A percentile compares a stretch with the other conserved stretches of the same genome.
phyloP scores from a whole-genome alignment of 2,113 vertebrate genomes.

The Prunella fulvescens region DNA sequence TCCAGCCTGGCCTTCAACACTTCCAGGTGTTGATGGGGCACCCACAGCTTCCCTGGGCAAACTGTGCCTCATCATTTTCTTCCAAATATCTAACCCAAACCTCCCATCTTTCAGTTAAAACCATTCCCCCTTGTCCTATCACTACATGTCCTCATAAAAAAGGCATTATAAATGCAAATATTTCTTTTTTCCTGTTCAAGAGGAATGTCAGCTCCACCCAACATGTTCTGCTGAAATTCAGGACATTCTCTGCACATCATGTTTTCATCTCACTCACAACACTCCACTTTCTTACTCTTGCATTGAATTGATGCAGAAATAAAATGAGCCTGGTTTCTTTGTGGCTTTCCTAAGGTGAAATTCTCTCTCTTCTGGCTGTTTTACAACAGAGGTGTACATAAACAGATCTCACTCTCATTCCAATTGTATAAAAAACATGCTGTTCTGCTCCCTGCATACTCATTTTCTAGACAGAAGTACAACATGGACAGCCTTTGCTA shows the following conservation, averaged over 20 bases:
- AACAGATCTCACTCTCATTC: not conserved
- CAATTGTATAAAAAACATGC: not conserved
- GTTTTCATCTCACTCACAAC: not conserved
- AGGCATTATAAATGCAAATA: not conserved
- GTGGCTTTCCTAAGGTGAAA: not conserved
- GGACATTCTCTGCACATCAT: not conserved
- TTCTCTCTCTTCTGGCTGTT: not conserved
- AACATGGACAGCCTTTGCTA: not conserved
- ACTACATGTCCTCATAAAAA: not conserved
- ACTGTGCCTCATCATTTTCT: not conserved
- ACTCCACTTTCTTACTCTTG: not conserved
- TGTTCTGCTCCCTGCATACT: not conserved
- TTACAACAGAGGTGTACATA: not conserved
- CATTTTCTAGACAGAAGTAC: not conserved
- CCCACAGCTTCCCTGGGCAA: not conserved
- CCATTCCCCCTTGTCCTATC: not conserved
- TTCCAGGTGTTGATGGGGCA: not conserved
- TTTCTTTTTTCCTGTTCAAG: not conserved
- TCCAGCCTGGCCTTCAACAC: not conserved
- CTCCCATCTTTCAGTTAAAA: not conserved
- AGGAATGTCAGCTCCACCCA: not conserved
- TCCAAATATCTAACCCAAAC: not conserved
- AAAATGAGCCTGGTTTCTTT: not conserved
- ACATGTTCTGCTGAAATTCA: not conserved
- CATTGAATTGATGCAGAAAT: not conserved